Conservation (phyloP, 1,140 invertebrate species). For the Pogonus chalceus region DNA sequence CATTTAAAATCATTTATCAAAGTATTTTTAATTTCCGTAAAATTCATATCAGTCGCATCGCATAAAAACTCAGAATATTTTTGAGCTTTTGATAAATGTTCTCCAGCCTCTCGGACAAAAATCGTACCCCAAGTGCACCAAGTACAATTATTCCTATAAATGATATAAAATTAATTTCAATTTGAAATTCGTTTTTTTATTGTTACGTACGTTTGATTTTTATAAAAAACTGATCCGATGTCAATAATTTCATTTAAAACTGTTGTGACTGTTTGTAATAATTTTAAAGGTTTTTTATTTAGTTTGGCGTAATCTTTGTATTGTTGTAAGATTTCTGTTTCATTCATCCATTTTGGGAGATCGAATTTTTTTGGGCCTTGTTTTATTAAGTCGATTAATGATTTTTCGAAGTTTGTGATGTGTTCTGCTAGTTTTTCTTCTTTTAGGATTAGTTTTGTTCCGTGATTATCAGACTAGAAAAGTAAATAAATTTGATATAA, state of each 20-base stretch:
- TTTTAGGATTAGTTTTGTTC: not conserved
- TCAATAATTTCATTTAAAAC: not conserved
- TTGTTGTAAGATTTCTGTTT: not conserved
- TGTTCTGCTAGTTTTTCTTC: not conserved
- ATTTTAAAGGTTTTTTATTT: not conserved
- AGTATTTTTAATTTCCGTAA: not conserved
- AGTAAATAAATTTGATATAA: too few relatives aligned
- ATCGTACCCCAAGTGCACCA: conserved; percentile 1
- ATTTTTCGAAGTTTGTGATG: not conserved
- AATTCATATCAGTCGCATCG: not conserved
- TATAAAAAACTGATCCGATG: not conserved
- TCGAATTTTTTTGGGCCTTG: not conserved
- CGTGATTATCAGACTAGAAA: too few relatives aligned
- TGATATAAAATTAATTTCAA: not conserved
- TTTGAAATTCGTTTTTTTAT: not conserved
- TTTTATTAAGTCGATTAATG: not conserved
- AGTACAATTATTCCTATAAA: not conserved
- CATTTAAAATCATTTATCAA: conserved; percentile 5
- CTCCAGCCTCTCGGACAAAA: not conserved
- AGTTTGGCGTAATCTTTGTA: not conserved
- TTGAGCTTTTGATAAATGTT: not conserved
- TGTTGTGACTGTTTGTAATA: not conserved
- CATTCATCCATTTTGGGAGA: not conserved
- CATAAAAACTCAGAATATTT: not conserved
- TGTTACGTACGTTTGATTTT: not conserved